Conservation (phyloP, 2,888 invertebrate genomes). For the Drosophila ezoana region DNA sequence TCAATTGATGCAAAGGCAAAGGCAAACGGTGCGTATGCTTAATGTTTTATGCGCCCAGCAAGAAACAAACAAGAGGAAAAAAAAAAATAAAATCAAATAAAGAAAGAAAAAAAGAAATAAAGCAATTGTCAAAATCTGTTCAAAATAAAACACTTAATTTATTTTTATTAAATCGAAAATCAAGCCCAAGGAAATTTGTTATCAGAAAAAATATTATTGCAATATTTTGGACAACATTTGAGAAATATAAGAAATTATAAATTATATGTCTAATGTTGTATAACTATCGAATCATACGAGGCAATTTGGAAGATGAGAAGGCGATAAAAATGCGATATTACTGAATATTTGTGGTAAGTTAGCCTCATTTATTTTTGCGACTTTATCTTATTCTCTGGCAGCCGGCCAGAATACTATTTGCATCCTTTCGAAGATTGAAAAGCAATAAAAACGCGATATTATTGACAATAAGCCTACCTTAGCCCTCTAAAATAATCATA, state of each 20-base stretch:
- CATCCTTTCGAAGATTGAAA: neutral
- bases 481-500: neutral
- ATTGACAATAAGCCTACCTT: neutral
- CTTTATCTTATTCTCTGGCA: no score
- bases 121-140: slow-evolving; percentile 19
- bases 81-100: slow-evolving; percentile 6
- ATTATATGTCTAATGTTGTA: no score
- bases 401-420: no score
- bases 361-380: no score
- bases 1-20: slow-evolving; percentile 63
- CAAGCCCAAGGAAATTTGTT: no score
- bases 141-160: slow-evolving; percentile 64
- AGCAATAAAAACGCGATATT: neutral
- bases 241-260: no score
- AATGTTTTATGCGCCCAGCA: slow-evolving; percentile 52
- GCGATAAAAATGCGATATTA: neutral
- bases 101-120: slow-evolving; percentile 21
- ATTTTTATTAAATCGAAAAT: slow-evolving; percentile 50
- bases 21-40: slow-evolving; percentile 50
- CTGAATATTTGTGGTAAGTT: neutral
- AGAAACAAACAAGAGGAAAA: slow-evolving; percentile 1
- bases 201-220: no score
- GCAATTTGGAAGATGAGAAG: neutral
- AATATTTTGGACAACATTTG: no score
- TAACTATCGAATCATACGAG: neutral